Percentiles rank a stretch among this genome's conserved stretches.
phyloP scores from a whole-genome alignment of 2,113 vertebrate species.

The Arvicanthis niloticus region DNA sequence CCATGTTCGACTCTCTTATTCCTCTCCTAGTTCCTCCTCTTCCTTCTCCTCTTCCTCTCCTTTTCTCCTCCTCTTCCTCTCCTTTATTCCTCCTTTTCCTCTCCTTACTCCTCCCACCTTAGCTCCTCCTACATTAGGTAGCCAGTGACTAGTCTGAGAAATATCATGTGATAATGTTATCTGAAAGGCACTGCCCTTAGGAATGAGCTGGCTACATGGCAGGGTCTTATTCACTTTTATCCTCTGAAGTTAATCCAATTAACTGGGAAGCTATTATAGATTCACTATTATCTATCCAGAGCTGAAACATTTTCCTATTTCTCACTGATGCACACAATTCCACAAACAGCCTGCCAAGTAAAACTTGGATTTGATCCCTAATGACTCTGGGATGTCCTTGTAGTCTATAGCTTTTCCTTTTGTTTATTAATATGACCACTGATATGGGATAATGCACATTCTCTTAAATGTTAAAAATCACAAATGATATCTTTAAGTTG shows the following conservation, averaged over 20 bases:
- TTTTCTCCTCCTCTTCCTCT: too few relatives aligned
- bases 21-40: too few relatives aligned
- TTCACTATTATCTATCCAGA: constrained; percentile 31
- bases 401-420: neutral
- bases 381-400: neutral
- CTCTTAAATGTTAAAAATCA: constrained; percentile 46
- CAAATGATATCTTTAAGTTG: constrained; percentile 24
- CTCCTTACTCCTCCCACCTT: too few relatives aligned
- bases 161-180: neutral
- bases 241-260: constrained; percentile 67
- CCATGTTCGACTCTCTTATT: too few relatives aligned
- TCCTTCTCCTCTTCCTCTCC: too few relatives aligned
- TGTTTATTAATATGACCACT: constrained; percentile 19
- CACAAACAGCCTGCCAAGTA: constrained; percentile 28
- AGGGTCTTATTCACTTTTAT: constrained; percentile 29
- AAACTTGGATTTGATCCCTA: constrained; percentile 58
- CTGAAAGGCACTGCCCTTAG: constrained; percentile 21
- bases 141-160: constrained; percentile 1
- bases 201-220: constrained; percentile 32
- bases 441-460: constrained; percentile 20
- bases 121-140: neutral
- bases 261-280: constrained; percentile 57
- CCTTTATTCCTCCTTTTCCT: too few relatives aligned
- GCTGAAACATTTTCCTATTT: constrained; percentile 12
- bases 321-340: constrained; percentile 20